Evolutionary conservation across 2,797 vertebrate species (phyloP).

Genomic region (Paratrypauchen microcephalus): DNA sequence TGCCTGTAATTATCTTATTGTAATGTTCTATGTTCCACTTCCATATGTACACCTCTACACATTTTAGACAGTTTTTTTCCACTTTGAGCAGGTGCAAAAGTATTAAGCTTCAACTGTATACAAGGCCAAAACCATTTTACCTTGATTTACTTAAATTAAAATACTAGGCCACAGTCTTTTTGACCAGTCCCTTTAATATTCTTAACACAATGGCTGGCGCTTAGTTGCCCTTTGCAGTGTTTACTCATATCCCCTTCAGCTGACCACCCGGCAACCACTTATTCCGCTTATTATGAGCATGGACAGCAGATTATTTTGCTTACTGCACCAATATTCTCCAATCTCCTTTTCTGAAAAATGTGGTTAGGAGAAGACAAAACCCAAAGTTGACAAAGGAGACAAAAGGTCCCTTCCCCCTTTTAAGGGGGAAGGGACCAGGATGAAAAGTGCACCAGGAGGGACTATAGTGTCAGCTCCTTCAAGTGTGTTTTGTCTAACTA

Average conservation of each 20-base stretch:
- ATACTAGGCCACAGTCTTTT: constrained; percentile 1
- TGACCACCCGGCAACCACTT: constrained; percentile 44
- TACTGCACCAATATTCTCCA: constrained; percentile 52
- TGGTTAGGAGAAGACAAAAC: constrained; percentile 28
- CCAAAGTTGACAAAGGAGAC: constrained; percentile 55
- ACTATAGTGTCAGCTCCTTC: constrained; percentile 31
- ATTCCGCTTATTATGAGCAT: constrained; percentile 54
- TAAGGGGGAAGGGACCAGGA: constrained; percentile 24
- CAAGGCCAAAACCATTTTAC: no score
- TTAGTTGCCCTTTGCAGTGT: constrained; percentile 31
- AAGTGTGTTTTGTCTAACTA: constrained; percentile 51
- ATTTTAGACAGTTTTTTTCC: not conserved
- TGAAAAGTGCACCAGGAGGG: constrained; percentile 20
- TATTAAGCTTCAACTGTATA: constrained; percentile 7
- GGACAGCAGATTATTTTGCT: constrained; percentile 63
- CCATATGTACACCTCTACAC: no score
- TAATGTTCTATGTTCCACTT: no score
- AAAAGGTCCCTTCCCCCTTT: constrained; percentile 21
- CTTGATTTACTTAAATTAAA: not conserved
- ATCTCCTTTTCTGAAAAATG: constrained; percentile 37
- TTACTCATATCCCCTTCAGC: constrained; percentile 53
- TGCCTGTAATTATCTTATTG: constrained; percentile 1
- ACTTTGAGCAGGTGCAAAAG: constrained; percentile 57
- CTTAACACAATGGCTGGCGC: constrained; percentile 29
- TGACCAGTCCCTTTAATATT: constrained; percentile 18